Base-by-base conservation (phyloP, 2,113 vertebrate genomes). In the Thamnaconus septentrionalis region DNA sequence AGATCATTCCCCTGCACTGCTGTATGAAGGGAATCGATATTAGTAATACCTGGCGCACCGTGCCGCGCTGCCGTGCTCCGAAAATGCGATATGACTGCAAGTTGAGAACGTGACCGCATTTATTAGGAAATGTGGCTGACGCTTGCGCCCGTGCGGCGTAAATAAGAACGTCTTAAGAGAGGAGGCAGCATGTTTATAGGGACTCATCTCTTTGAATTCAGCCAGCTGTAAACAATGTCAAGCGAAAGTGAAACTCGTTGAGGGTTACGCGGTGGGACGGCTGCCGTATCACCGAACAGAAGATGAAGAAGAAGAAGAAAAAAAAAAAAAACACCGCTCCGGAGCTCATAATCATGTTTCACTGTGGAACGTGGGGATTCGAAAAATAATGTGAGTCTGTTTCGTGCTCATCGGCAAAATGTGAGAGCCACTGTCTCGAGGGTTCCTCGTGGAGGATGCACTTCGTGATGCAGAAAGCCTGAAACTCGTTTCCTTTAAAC, bases 401-500 rank as follows among this genome's bases (percentile, higher is more conserved):
- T 76, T 80, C 75, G 65, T 72, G 73, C 78, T 76, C 41, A 58
- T 31, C 12, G 76, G 67, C 75, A 68, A 66, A 81, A 79, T 69
- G 77, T 6, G 41, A 61, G 47, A 57, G 5, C 58, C 49, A 68
- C 66, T 82, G 73, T 86, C 64, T 76, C 59, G 41, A 66, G 66
- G 66, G 80, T 79, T 70, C 66, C 69, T 79, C 61, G 79, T 81
- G 73, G 73, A 31, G 18, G 18, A 31, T 31, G 18, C 18, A 31
- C 18, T 31, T 31, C 18, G 18, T 2, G 73, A 77, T 69, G 65
- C 77, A 77, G 65, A 81, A 79, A 79, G 59, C 53, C 72, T 69
- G 58, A 81, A 83, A 82, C 85, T 87, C 79, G 85, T 89, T 85
- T 85, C 75, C 61, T 78, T 75, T 77, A 73, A 84, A 79, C 73